phyloP scores from a whole-genome alignment of 2,888 invertebrate species.

The Merodon equestris region DNA sequence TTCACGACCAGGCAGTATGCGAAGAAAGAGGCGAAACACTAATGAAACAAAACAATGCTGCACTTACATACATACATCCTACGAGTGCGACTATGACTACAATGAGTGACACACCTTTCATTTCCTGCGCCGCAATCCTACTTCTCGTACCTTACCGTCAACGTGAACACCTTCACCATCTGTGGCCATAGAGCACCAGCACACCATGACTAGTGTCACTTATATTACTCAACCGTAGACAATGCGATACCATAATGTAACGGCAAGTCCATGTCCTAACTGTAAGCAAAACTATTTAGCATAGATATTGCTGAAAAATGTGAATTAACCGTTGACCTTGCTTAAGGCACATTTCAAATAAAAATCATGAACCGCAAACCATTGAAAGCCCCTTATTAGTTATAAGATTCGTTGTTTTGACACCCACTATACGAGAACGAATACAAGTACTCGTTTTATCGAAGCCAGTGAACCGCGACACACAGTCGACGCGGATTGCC shows the following conservation, averaged over 20 bases:
- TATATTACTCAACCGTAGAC: conserved; percentile 35
- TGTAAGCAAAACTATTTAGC: conserved; percentile 39
- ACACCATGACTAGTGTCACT: conserved; percentile 59
- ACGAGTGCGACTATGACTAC: conserved; percentile 4
- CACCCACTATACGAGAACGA: conserved; percentile 46
- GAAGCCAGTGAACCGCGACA: conserved; percentile 58
- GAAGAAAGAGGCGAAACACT: too few species aligned
- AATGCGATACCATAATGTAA: too few species aligned
- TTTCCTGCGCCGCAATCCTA: conserved; percentile 35
- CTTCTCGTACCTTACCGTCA: conserved; percentile 31
- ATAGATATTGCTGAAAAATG: conserved; percentile 45
- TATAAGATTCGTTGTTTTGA: conserved; percentile 60
- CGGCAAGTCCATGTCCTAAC: conserved; percentile 34
- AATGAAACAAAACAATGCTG: conserved; percentile 39
- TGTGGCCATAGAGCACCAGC: conserved; percentile 27
- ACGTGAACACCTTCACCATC: conserved; percentile 31
- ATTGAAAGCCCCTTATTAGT: conserved; percentile 50
- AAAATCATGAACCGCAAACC: conserved; percentile 32
- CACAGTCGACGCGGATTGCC: not conserved
- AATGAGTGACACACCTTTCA: conserved; percentile 50
- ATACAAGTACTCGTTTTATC: conserved; percentile 1
- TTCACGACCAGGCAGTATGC: conserved; percentile 32
- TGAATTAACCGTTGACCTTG: conserved; percentile 65
- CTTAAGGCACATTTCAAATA: conserved; percentile 43
- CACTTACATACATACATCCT: conserved; percentile 25